A percentile compares a stretch with the other conserved stretches of the same genome.
These are phyloP conservation scores for Arothron firmamentum DNA, from an alignment of 2,113 vertebrate genomes.

Conservation along the genomic window DNA sequence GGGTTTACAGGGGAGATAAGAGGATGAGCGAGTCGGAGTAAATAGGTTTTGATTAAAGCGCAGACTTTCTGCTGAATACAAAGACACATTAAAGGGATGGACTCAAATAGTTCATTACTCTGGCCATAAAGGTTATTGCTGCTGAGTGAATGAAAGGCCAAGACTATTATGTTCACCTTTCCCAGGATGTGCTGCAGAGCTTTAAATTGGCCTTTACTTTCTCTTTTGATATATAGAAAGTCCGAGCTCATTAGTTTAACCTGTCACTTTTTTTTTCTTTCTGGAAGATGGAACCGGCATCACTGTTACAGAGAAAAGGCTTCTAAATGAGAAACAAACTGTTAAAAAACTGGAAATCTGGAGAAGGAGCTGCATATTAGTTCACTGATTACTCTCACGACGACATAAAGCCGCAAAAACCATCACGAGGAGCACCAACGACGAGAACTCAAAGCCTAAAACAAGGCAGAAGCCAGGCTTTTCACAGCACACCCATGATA, in stretches of 20 bases:
- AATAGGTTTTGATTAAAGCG: slow-evolving; percentile 69
- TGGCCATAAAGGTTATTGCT: slow-evolving; percentile 71
- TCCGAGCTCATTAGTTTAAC: slow-evolving; percentile 63
- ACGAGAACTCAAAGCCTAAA: slow-evolving; percentile 25
- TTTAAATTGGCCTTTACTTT: slow-evolving; percentile 67
- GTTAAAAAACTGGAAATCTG: neutral
- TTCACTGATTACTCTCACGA: slow-evolving; percentile 24
- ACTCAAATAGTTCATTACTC: slow-evolving; percentile 69
- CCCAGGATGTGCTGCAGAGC: slow-evolving; percentile 53
- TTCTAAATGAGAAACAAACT: slow-evolving; percentile 6
- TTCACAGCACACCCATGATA: slow-evolving; percentile 22
- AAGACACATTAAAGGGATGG: slow-evolving; percentile 69
- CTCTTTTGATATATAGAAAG: slow-evolving; percentile 54
- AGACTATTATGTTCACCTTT: slow-evolving; percentile 68
- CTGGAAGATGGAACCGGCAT: slow-evolving; percentile 10
- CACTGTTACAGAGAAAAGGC: neutral
- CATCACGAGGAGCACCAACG: neutral
- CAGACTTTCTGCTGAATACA: slow-evolving; percentile 56
- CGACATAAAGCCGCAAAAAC: neutral
- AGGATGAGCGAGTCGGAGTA: slow-evolving; percentile 67
- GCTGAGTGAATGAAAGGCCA: slow-evolving; percentile 70
- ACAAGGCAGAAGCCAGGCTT: neutral
- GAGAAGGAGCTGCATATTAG: no score
- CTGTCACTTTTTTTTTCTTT: slow-evolving; percentile 61
- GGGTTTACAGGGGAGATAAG: slow-evolving; percentile 61